These are phyloP conservation scores for Heliornis fulica DNA, from an alignment of 2,113 vertebrate species.

Conservation along the genomic window DNA sequence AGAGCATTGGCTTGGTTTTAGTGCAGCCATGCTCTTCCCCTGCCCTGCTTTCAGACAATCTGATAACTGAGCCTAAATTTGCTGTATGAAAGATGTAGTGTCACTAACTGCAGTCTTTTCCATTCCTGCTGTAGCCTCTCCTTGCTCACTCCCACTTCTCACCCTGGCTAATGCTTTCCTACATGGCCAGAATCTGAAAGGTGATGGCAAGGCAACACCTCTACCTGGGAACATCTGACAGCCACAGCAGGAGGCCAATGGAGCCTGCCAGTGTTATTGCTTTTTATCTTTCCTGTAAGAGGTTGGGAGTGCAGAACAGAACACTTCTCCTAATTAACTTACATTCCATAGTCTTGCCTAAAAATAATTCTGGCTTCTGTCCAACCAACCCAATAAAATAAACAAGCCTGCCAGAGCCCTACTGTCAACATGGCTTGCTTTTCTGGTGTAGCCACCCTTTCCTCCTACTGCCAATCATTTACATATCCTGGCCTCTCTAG, in stretches of 20 bases:
- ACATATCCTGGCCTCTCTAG: neutral
- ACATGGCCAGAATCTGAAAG: neutral
- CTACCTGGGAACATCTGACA: neutral
- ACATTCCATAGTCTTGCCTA: slow-evolving; percentile 50
- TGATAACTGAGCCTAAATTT: neutral
- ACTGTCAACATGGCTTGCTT: slow-evolving; percentile 40
- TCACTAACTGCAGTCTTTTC: neutral
- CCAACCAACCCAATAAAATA: slow-evolving; percentile 72
- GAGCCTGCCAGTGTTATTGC: neutral
- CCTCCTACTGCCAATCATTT: slow-evolving; percentile 7
- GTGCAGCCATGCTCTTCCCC: neutral
- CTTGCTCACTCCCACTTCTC: neutral
- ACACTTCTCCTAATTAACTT: slow-evolving; percentile 71
- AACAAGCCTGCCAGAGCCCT: slow-evolving; percentile 53
- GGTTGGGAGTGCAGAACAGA: slow-evolving; percentile 45
- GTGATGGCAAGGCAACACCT: neutral
- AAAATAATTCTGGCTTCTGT: slow-evolving; percentile 70
- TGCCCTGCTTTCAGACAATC: neutral
- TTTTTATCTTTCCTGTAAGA: slow-evolving; percentile 58
- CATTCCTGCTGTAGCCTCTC: neutral
- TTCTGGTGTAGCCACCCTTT: slow-evolving; percentile 49
- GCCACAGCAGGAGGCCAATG: neutral
- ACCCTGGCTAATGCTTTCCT: neutral
- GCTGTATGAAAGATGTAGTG: neutral
- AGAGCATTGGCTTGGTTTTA: neutral